A percentile compares a stretch with the other conserved stretches of the same genome.
Conservation (phyloP, 2,888 invertebrate genomes). For the Rhynchonema sp. region DNA sequence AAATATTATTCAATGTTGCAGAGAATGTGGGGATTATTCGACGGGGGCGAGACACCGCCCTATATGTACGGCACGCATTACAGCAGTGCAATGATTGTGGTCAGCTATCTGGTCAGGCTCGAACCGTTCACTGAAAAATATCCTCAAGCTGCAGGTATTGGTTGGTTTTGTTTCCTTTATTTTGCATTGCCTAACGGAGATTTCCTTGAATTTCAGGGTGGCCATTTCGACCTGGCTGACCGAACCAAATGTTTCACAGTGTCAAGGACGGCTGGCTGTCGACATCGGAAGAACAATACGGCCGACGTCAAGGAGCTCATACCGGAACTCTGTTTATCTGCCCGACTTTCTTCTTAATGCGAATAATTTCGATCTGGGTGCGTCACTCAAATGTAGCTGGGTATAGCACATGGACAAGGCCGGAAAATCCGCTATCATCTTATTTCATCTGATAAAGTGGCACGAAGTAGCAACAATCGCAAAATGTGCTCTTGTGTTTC, state of each 20-base stretch:
- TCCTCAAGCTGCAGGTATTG: conserved; percentile 61
- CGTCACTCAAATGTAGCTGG: too few relatives aligned
- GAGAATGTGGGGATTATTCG: too few relatives aligned
- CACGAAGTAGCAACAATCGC: too few relatives aligned
- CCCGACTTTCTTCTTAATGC: conserved; percentile 80
- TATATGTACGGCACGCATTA: conserved; percentile 98
- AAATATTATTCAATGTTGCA: too few relatives aligned
- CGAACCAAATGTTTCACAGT: conserved; percentile 98
- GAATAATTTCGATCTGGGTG: conserved; percentile 78
- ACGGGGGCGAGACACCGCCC: too few relatives aligned
- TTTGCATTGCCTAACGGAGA: neutral
- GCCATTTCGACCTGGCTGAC: conserved; percentile 95
- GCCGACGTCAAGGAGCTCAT: conserved; percentile 97
- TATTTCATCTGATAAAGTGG: too few relatives aligned
- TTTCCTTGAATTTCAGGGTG: conserved; percentile 43
- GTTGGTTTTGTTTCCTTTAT: neutral
- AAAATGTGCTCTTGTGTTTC: too few relatives aligned
- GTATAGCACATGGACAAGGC: too few relatives aligned
- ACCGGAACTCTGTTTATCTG: conserved; percentile 94
- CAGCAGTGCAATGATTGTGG: conserved; percentile 97
- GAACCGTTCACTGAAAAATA: conserved; percentile 97
- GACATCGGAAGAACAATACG: conserved; percentile 93
- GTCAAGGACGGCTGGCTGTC: conserved; percentile 90
- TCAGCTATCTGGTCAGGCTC: conserved; percentile 86
- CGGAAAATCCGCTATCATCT: too few relatives aligned